These are phyloP conservation scores for Meliscaeva auricollis DNA, from an alignment of 2,888 invertebrate genomes.

Conservation along the genomic window DNA sequence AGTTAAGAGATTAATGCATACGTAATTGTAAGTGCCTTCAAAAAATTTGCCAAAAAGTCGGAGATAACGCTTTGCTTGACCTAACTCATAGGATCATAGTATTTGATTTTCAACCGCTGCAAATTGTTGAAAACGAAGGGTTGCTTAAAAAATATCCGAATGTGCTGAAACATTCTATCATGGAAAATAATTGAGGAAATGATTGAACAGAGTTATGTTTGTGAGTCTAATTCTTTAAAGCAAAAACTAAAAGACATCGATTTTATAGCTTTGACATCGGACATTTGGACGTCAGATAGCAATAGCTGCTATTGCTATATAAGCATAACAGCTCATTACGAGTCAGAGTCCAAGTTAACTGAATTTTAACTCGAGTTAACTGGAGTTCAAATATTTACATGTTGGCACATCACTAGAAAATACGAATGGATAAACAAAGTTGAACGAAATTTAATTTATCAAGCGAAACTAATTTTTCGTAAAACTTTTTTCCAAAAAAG, in stretches of 20 bases:
- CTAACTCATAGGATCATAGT: no score
- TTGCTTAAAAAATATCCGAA: conserved; percentile 7
- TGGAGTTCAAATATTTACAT: no score
- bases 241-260: conserved; percentile 14
- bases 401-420: no score
- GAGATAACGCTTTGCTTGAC: not conserved
- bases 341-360: no score
- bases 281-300: conserved; percentile 12
- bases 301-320: no score
- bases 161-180: conserved; percentile 3
- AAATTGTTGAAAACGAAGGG: conserved; percentile 13
- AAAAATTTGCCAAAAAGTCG: not conserved
- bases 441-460: no score
- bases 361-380: no score
- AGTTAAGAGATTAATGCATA: not conserved
- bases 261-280: conserved; percentile 13
- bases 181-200: conserved; percentile 13
- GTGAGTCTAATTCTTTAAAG: conserved; percentile 8
- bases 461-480: no score
- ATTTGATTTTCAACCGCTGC: conserved; percentile 4
- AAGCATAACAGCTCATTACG: no score
- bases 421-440: no score
- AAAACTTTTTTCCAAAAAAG: no score
- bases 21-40: not conserved
- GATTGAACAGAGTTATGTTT: conserved; percentile 10